Conservation (phyloP, 2,888 invertebrate genomes). For the Bunonema sp. region DNA sequence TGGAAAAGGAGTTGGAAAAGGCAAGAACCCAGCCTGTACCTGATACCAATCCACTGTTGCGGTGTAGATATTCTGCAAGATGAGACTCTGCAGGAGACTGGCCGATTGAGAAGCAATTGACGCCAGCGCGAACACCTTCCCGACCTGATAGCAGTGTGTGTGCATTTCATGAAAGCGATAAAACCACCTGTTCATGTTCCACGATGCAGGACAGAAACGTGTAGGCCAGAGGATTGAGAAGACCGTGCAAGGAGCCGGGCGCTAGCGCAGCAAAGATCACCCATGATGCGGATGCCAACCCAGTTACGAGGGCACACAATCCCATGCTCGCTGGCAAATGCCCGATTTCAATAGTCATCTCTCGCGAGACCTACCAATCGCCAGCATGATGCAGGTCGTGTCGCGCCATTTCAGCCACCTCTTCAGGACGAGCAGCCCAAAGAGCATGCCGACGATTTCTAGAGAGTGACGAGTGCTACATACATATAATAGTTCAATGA, state of each 20-base stretch:
- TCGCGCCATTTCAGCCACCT: slow-evolving; percentile 22
- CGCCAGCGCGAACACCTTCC: slow-evolving; percentile 29
- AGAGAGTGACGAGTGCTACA: too few relatives aligned
- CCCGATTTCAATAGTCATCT: neutral
- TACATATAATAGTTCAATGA: too few relatives aligned
- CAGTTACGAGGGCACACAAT: slow-evolving; percentile 13
- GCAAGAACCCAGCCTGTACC: slow-evolving; percentile 4
- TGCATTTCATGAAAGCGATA: neutral
- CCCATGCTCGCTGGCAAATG: neutral
- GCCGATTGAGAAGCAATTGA: slow-evolving; percentile 30
- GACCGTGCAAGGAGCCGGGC: slow-evolving; percentile 28
- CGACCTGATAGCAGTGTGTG: too few relatives aligned
- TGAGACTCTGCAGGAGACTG: slow-evolving; percentile 23
- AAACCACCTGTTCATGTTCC: slow-evolving; percentile 22
- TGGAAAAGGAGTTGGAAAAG: slow-evolving; percentile 6
- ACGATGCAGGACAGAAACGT: slow-evolving; percentile 35
- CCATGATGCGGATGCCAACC: slow-evolving; percentile 10
- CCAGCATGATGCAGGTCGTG: slow-evolving; percentile 22
- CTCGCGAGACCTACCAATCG: too few relatives aligned
- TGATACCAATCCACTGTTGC: slow-evolving; percentile 37
- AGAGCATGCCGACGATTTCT: slow-evolving; percentile 33
- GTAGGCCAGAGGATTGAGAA: slow-evolving; percentile 33
- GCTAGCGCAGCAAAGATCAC: slow-evolving; percentile 29
- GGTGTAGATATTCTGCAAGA: slow-evolving; percentile 32
- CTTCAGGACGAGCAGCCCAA: slow-evolving; percentile 30